Conservation (phyloP, 1,140 invertebrate species). For the Bicyclus anynana region DNA sequence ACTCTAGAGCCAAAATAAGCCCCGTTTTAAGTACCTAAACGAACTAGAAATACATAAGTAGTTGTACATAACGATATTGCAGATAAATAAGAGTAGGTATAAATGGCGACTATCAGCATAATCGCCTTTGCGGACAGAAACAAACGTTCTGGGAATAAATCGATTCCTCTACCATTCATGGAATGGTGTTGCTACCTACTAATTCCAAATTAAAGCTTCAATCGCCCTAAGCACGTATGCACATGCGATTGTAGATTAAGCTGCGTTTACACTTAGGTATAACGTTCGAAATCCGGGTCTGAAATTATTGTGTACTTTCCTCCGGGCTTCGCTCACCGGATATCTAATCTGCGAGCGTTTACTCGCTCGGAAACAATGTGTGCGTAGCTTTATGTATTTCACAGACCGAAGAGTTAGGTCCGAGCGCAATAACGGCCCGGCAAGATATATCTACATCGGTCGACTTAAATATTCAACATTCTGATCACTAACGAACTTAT, state of each 20-base stretch:
- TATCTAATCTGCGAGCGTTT: conserved; percentile 36
- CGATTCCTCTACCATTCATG: conserved; percentile 23
- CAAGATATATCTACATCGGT: conserved; percentile 4
- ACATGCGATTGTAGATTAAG: conserved; percentile 33
- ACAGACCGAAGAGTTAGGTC: conserved; percentile 23
- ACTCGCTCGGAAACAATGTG: conserved; percentile 31
- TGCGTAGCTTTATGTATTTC: conserved; percentile 29
- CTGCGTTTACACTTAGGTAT: conserved; percentile 34
- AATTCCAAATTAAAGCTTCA: conserved; percentile 41
- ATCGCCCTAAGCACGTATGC: conserved; percentile 30
- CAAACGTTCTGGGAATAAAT: conserved; percentile 26
- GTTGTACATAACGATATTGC: neutral
- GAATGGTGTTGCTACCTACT: conserved; percentile 28
- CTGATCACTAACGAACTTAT: conserved; percentile 11
- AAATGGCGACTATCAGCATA: neutral
- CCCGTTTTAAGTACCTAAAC: too few relatives aligned
- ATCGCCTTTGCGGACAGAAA: conserved; percentile 9
- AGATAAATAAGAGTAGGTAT: neutral
- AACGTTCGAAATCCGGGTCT: conserved; percentile 27
- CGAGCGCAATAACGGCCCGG: conserved; percentile 14
- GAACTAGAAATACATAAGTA: neutral
- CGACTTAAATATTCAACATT: conserved; percentile 19
- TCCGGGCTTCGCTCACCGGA: conserved; percentile 22
- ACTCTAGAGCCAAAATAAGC: too few relatives aligned
- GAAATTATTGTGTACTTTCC: conserved; percentile 45